Percentiles rank a stretch among this genome's conserved stretches.
phyloP scores from a whole-genome alignment of 1,140 invertebrate genomes.

The Leptestheria dahalacensis region DNA sequence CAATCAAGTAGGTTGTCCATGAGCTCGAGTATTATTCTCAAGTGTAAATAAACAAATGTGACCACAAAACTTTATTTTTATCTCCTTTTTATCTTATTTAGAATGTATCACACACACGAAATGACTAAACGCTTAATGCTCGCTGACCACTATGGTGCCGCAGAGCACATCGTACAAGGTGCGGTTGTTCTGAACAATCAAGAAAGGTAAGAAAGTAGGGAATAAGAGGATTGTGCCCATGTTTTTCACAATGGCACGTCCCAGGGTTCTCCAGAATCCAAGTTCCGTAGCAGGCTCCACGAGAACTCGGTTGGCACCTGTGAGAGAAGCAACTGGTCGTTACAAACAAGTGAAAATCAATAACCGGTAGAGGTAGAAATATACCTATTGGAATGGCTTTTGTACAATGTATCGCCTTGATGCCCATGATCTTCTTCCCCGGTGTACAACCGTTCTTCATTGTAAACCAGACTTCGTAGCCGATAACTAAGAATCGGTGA shows the following conservation, averaged over 20 bases:
- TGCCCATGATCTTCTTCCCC: constrained; percentile 2
- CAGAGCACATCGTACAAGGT: constrained; percentile 5
- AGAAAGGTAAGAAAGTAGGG: constrained; percentile 3
- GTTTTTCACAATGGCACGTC: constrained; percentile 3
- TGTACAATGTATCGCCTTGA: background rate
- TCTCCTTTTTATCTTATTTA: too few relatives aligned
- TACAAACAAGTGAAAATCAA: background rate
- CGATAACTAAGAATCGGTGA: background rate
- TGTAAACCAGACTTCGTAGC: constrained; percentile 5
- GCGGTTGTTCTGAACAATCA: constrained; percentile 7
- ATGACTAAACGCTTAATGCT: background rate
- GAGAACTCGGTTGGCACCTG: constrained; percentile 3
- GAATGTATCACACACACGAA: background rate
- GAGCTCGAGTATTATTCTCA: too few relatives aligned
- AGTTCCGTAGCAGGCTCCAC: background rate
- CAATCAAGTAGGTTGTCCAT: too few relatives aligned
- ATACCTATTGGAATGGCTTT: constrained; percentile 3
- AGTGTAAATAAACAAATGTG: too few relatives aligned
- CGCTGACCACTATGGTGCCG: background rate
- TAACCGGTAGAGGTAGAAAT: background rate
- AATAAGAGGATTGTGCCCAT: background rate
- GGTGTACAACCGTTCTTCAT: background rate
- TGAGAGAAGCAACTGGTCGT: background rate
- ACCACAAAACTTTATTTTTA: too few relatives aligned
- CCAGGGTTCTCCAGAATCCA: background rate